These are phyloP conservation scores for Danio jaintianensis DNA, from an alignment of 2,797 vertebrate species.

Conservation along the genomic window DNA sequence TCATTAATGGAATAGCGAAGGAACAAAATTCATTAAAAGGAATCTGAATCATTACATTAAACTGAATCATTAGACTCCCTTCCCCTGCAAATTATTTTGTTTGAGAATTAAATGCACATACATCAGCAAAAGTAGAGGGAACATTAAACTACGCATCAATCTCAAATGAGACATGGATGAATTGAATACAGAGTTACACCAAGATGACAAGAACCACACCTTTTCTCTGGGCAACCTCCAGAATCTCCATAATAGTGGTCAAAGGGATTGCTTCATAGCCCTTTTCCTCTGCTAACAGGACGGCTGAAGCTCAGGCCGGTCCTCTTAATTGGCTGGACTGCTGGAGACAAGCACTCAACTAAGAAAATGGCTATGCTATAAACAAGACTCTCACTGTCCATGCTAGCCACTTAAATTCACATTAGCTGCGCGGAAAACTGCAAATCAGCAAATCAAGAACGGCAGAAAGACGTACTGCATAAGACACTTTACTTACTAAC, in stretches of 20 bases:
- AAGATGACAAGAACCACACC: constrained; percentile 34
- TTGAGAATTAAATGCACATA: constrained; percentile 36
- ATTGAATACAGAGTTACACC: constrained; percentile 35
- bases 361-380: constrained; percentile 44
- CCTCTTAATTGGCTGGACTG: constrained; percentile 49
- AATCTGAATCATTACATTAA: constrained; percentile 8
- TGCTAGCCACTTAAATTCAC: constrained; percentile 35
- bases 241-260: constrained; percentile 41
- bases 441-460: constrained; percentile 39
- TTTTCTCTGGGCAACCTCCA: constrained; percentile 5
- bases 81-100: constrained; percentile 36
- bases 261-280: constrained; percentile 42
- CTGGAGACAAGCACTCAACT: constrained; percentile 54
- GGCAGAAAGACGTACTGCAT: constrained; percentile 22
- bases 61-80: constrained; percentile 13
- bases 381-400: constrained; percentile 47
- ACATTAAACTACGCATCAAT: constrained; percentile 26
- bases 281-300: constrained; percentile 50
- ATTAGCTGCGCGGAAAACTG: constrained; percentile 51
- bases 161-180: constrained; percentile 24
- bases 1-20: background rate
- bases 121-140: constrained; percentile 9
- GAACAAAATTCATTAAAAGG: background rate
- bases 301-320: constrained; percentile 20
- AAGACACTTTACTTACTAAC: constrained; percentile 40